Percentiles rank a stretch among this genome's conserved stretches.
Evolutionary conservation across 2,797 vertebrate species (phyloP).

Genomic region (Lithobates pipiens): DNA sequence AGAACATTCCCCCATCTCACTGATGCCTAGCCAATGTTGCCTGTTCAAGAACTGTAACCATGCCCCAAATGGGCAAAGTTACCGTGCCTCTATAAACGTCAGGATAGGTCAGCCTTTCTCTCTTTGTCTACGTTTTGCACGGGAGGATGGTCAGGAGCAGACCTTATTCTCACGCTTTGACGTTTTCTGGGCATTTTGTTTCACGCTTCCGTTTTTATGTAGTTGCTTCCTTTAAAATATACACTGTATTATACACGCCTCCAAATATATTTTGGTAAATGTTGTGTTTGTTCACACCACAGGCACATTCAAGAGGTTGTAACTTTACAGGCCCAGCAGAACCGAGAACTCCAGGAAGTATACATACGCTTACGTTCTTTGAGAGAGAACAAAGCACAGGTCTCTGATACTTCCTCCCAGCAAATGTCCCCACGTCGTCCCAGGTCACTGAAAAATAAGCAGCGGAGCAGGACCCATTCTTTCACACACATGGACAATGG

Average conservation of each 20-base stretch:
- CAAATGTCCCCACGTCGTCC: constrained; percentile 84
- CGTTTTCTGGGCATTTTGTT: no score
- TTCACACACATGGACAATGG: constrained; percentile 84
- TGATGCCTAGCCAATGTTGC: no score
- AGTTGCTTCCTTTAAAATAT: no score
- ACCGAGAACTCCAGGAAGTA: constrained; percentile 88
- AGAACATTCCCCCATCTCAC: no score
- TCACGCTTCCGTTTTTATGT: no score
- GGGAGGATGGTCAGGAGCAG: no score
- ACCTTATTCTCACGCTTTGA: no score
- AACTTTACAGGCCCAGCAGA: constrained; percentile 88
- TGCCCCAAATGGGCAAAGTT: no score
- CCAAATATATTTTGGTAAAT: neutral
- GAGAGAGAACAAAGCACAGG: constrained; percentile 81
- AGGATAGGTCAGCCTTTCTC: no score
- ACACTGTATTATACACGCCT: neutral
- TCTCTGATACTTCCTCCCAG: constrained; percentile 73
- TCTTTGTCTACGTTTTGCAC: no score
- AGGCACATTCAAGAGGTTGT: constrained; percentile 95
- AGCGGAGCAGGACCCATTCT: constrained; percentile 81
- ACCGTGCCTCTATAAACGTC: no score
- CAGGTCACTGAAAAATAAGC: constrained; percentile 83
- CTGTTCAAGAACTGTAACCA: no score
- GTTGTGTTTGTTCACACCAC: neutral
- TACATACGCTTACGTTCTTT: constrained; percentile 84